These are phyloP conservation scores for Drosophila borborema DNA, from an alignment of 2,888 invertebrate species.

Conservation along the genomic window DNA sequence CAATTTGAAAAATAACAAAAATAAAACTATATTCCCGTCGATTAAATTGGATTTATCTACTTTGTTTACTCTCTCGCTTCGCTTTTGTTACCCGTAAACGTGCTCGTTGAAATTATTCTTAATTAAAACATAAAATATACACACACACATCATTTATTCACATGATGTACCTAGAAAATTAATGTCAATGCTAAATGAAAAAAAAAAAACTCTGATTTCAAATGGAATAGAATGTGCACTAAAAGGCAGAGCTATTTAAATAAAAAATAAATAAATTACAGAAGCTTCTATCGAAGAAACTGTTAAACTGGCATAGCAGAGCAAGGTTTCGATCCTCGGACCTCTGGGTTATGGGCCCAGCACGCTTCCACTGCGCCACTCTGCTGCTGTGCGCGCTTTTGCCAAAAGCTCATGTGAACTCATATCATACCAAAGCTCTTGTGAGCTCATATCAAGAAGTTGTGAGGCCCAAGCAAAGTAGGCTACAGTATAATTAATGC, in stretches of 20 bases:
- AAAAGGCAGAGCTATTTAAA: conserved; percentile 14
- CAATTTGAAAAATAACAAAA: conserved; percentile 1
- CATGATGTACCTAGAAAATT: conserved; percentile 27
- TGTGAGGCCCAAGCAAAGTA: not conserved
- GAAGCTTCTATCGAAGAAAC: not conserved
- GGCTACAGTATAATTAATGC: no score
- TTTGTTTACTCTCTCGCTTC: not conserved
- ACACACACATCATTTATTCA: not conserved
- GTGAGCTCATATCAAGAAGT: not conserved
- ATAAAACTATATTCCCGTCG: conserved; percentile 3
- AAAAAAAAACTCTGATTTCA: conserved; percentile 36
- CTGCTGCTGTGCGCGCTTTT: conserved; percentile 8
- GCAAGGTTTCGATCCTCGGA: conserved; percentile 68
- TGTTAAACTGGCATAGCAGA: conserved; percentile 40
- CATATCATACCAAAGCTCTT: not conserved
- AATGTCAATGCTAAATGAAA: conserved; percentile 65
- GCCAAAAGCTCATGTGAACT: conserved; percentile 16
- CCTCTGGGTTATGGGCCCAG: conserved; percentile 67
- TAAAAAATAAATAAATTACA: not conserved
- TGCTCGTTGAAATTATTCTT: conserved; percentile 13
- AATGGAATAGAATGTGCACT: conserved; percentile 39
- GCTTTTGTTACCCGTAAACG: conserved; percentile 28
- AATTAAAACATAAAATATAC: not conserved
- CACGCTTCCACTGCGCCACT: conserved; percentile 69
- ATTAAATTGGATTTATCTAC: conserved; percentile 17